Evolutionary conservation across 2,113 vertebrate genomes (phyloP), one percentile per base, ranked within the genome.

Genomic region (Catagonus wagneri): DNA sequence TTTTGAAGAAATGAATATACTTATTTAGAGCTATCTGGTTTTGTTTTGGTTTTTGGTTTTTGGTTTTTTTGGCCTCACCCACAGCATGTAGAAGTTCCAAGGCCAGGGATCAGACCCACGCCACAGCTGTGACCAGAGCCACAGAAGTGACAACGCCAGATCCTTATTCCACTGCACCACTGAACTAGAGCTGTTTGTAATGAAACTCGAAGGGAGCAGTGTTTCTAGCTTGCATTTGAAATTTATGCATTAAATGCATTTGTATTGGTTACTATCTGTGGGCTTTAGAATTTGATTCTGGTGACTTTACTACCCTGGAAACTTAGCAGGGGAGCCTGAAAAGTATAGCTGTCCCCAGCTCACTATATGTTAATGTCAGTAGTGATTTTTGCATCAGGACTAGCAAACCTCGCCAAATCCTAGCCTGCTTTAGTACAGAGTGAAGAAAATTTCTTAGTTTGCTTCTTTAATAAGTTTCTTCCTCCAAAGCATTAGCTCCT

Each of bases 141-240:
- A 44, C 8, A 44, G 44, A 44, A 44, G 44, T 44, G 44, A 44
- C 8, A 44, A 44, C 8, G 44, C 44, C 44, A 44, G 44, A 44
- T 44, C 8, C 5, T 44, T 44, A 44, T 44, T 44, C 44, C 44
- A 44, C 44, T 44, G 44, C 44, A 44, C 44, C 44, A 6, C 44
- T 8, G 8, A 44, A 44, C 23, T 6, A 39, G 6, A 44, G 66
- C 17, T 29, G 79, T 75, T 16, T 87, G 14, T 54, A 83, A 83
- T 87, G 81, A 72, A 58, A 84, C 9, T 61, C 69, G 90, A 92
- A 94, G 50, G 54, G 16, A 92, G 11, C n/a, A 39, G 32, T 87
- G 44, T 88, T 95, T 83, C 74, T 68, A 66, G 78, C 76, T 68
- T 90, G 60, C 81, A 88, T 68, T 92, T 81, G 71, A 96, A 95